These are phyloP conservation scores for Andrena fulva DNA, from an alignment of 2,888 invertebrate genomes.

Conservation along the genomic window DNA sequence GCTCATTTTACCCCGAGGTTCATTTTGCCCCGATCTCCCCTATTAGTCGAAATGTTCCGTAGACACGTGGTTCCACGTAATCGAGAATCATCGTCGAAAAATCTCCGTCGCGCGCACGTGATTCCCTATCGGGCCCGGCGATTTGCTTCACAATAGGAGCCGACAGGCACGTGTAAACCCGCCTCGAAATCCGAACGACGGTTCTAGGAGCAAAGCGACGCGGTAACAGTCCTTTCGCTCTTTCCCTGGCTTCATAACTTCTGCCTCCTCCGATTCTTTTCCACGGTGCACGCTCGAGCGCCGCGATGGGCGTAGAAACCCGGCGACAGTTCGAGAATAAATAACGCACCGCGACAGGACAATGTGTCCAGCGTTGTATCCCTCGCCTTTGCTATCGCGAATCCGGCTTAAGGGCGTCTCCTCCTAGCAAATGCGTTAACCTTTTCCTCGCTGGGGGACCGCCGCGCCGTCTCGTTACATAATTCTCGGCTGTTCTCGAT, in stretches of 20 bases:
- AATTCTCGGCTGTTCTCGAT: conserved; percentile 38
- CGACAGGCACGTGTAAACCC: conserved; percentile 25
- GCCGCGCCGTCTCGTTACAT: conserved; percentile 47
- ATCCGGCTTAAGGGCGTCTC: conserved; percentile 60
- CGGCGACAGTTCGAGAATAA: conserved; percentile 70
- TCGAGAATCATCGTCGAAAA: background rate
- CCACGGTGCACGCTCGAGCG: conserved; percentile 21
- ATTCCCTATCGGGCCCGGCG: conserved; percentile 16
- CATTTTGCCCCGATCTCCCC: too few relatives aligned
- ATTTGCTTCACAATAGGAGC: conserved; percentile 45
- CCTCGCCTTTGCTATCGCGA: conserved; percentile 61
- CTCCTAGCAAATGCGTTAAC: conserved; percentile 54
- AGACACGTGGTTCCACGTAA: background rate
- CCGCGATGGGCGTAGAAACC: conserved; percentile 63
- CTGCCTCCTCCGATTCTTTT: conserved; percentile 43
- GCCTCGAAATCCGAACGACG: conserved; percentile 17
- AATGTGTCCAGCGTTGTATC: conserved; percentile 67
- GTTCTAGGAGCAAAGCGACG: conserved; percentile 13
- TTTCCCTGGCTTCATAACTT: conserved; percentile 56
- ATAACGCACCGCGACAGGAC: conserved; percentile 72
- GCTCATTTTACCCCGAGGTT: too few relatives aligned
- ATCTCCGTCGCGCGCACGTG: background rate
- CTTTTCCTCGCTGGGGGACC: conserved; percentile 45
- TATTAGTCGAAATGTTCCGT: too few relatives aligned
- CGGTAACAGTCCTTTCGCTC: conserved; percentile 33